Base-by-base conservation (phyloP, 2,113 vertebrate species). In the Garra rufa region DNA sequence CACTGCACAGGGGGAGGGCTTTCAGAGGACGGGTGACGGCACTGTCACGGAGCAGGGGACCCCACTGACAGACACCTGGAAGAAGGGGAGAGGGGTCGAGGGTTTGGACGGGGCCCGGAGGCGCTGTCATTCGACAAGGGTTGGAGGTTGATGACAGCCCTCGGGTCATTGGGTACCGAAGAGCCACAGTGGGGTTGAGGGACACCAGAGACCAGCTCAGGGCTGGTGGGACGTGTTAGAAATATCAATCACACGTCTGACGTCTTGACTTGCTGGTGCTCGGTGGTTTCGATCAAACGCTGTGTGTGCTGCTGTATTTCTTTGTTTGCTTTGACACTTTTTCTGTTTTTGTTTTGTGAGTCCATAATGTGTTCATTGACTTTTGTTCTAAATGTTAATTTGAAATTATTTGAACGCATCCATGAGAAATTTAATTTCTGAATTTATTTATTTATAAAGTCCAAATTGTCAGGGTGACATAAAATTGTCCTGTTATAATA, bases 21-120 rank as follows among this genome's bases (percentile, higher is more conserved):
- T 91, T 93, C 93, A 90, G 91, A 92, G 89, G 89, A 85, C 85
- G 71, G 82, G 89, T 85, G 88, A 90, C 89, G 91, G 95, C 91
- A 90, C 57, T 74, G 91, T 93, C 92, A 87, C 86, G 86, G 93
- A 85, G 88, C 89, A 78, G 92, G 88, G 91, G 88, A 92, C 87
- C 87, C 91, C 91, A 76, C 87, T 90, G 90, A 52, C 85, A 91
- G 94, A 90, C 96, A 97, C 96, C 96, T 97, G 96, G 95, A 94
- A 93, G 94, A 91, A 92, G 87, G 88, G 86, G 89, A 87, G 91
- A 86, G 89, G 92, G 88, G 85, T 88, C 89, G 91, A 89, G 90
- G 44, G 74, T 65, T 86, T 88, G 91, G 91, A 92, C 76, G 87
- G 87, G 78, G 93, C 96, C 94, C 87, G 43, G n/a, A 94, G 96